Conservation (phyloP, 1,140 invertebrate genomes). For the Chironomus tepperi region DNA sequence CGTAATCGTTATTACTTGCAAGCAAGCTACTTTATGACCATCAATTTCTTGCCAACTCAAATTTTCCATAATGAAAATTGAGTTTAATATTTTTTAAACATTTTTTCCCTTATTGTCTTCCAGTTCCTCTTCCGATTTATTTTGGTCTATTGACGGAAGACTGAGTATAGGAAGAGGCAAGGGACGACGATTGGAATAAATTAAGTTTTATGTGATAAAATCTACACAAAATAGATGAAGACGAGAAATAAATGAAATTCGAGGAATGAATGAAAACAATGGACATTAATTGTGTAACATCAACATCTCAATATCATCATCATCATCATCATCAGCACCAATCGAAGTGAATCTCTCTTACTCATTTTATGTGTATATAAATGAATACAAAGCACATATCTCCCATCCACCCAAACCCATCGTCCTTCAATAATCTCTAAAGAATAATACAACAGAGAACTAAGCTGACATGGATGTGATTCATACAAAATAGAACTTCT, state of each 20-base stretch:
- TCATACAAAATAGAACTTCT: background rate
- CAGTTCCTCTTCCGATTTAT: background rate
- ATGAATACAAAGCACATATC: no score
- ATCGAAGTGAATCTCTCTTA: background rate
- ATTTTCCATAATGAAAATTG: background rate
- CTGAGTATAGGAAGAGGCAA: background rate
- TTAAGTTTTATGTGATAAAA: background rate
- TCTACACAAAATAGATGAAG: background rate
- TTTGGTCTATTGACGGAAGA: background rate
- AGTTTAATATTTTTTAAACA: background rate
- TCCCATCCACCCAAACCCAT: no score
- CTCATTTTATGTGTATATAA: background rate
- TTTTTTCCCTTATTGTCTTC: background rate
- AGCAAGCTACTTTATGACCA: background rate
- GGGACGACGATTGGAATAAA: background rate
- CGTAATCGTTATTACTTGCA: background rate
- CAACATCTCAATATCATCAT: conserved; percentile 8
- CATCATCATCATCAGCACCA: background rate
- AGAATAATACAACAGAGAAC: no score
- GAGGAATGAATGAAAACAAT: background rate
- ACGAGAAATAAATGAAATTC: background rate
- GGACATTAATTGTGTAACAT: background rate
- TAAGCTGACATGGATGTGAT: no score
- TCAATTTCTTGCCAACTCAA: background rate
- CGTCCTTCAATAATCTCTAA: no score